phyloP scores from a whole-genome alignment of 2,113 vertebrate species.

The Dromaius novaehollandiae region DNA sequence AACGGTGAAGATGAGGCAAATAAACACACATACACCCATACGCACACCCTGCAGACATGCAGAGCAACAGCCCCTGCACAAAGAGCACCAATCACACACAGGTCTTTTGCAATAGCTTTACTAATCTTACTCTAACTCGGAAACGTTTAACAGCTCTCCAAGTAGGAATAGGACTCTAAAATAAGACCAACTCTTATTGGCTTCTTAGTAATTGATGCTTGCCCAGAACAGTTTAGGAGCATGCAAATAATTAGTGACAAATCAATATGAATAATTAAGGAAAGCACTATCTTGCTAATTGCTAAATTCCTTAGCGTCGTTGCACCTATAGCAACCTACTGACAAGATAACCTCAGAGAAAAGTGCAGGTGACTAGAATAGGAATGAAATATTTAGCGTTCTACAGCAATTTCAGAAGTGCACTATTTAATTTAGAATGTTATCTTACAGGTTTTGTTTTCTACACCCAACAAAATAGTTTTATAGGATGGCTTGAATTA shows the following conservation, averaged over 20 bases:
- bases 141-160: neutral
- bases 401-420: neutral
- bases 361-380: neutral
- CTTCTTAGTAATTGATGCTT: neutral
- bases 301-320: neutral
- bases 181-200: neutral
- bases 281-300: conserved; percentile 4
- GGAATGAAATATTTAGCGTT: neutral
- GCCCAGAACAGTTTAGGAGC: neutral
- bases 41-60: neutral
- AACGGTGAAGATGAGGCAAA: neutral
- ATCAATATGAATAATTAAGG: neutral
- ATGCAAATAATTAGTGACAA: neutral
- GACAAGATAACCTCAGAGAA: neutral
- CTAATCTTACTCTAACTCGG: neutral
- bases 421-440: neutral
- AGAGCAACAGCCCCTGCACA: neutral
- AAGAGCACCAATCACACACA: neutral
- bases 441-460: neutral
- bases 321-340: neutral
- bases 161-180: neutral
- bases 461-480: neutral
- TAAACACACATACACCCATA: accelerated
- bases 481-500: neutral
- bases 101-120: neutral